Base-by-base conservation (phyloP, 2,797 vertebrate species). In the Eulemur rubriventer region DNA sequence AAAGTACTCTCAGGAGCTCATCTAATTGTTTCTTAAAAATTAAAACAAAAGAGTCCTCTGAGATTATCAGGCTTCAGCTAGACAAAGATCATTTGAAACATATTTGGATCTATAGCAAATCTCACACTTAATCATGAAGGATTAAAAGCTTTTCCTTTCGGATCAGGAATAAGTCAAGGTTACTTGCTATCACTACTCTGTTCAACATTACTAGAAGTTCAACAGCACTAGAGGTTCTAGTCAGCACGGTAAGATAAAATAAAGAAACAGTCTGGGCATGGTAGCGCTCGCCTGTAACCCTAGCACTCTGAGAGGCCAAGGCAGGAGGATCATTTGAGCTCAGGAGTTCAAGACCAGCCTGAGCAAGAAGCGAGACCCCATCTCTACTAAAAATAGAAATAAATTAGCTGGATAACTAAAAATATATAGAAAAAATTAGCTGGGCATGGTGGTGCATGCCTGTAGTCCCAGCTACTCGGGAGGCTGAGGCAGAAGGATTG, bases 21-120 rank as follows among this genome's bases (percentile, higher is more conserved):
- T 89, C 46, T 82, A 94, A 63, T 63, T 46, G 61, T 20, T 61
- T 89, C 55, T 76, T 80, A 69, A 80, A 78, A 96, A 78, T 76
- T 82, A 52, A 95, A 86, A 50, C 43, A 79, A 89, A 81, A 76
- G 16, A 50, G 17, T 55, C 17, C 7, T 93, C 78, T 65, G 43
- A 69, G 50, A 83, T 59, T 55, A 20, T 30, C 24, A 91, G 43
- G 4, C 24, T 65, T 95, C 22, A n/a, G 63, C 33, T 67, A 85
- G 35, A 84, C n/a, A 92, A 75, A 91, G 18, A 72, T 10, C 28
- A 83, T 33, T 38, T 72, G 33, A 86, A 83, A 90, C 7, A 92
- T 70, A 16, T 93, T 43, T 0, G 80, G 57, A 67, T 76, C 33
- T 91, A 59, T 1, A 83, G 35, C 24, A 96, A 90, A 95, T 57